Base-by-base conservation (phyloP, 2,888 invertebrate genomes). In the Drosophila picticornis region DNA sequence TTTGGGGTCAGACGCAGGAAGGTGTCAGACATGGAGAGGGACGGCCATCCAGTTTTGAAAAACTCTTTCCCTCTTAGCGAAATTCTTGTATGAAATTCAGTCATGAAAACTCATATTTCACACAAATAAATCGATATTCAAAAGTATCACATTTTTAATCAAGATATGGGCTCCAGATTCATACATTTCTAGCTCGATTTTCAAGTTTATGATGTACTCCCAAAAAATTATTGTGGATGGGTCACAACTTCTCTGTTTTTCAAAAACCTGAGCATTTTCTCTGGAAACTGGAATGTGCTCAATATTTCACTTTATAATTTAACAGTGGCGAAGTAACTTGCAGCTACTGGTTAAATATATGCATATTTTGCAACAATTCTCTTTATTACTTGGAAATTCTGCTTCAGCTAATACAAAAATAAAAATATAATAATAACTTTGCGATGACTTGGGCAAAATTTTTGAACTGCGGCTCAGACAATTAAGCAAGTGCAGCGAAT, bases 401-500 rank as follows among this genome's bases (percentile, higher is more conserved):
- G 16, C 22, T 34, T 58, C 34, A 29, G 40, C n/a, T n/a, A 16
- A 19, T 16, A n/a, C 40, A 57, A 43, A 52, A 58, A 36, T 22
- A 13, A 46, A 16, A 25, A 46, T 19, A 43, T 31, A 32, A 53
- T 59, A 46, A 63, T 60, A 51, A 63, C 57, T 81, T 77, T 48
- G 67, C 50, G 78, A 58, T 64, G 48, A 51, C 50, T 72, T 50
- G 34, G 13, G 11, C 25, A 48, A 63, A 48, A 55, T 51, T 56
- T 43, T 38, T 38, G 32, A 61, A 64, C 27, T 58, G 67, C 51
- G 67, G 67, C 73, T 65, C 65, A 75, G 75, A 86, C 88, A 90
- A 85, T 85, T 90, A 85, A 78, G 84, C 88, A 80, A 80, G 83
- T 69, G 86, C 80, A 77, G 50, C 51, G 57, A 83, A 80, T 75